phyloP scores from a whole-genome alignment of 2,113 vertebrate species.

The Catagonus wagneri region DNA sequence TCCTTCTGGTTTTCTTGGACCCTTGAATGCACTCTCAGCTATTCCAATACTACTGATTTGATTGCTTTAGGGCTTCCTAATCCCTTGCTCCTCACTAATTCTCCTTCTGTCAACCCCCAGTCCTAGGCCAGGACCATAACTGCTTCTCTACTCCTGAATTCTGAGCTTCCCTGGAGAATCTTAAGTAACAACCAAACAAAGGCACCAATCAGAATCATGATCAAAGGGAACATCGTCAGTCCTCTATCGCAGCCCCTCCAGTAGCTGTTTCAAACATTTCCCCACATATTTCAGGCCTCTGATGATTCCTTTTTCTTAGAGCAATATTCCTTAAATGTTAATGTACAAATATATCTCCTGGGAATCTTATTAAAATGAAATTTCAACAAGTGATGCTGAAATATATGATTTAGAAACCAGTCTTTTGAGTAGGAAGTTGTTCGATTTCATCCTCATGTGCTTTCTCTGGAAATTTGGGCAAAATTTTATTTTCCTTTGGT shows the following conservation, averaged over 20 bases:
- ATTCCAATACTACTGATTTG: background rate
- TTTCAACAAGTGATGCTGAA: conserved; percentile 42
- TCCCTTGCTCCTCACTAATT: background rate
- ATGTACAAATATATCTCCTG: background rate
- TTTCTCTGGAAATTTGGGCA: background rate
- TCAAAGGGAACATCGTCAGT: background rate
- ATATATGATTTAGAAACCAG: conserved; percentile 8
- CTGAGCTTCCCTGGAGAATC: conserved; percentile 32
- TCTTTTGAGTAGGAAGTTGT: background rate
- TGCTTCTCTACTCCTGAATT: background rate
- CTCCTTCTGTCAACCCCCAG: background rate
- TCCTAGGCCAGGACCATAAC: background rate
- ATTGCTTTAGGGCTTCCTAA: background rate
- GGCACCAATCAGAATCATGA: conserved; percentile 3
- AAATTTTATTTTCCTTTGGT: background rate
- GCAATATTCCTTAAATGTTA: conserved; percentile 9
- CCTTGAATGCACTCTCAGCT: background rate
- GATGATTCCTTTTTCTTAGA: background rate
- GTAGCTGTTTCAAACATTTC: conserved; percentile 31
- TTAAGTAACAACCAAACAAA: conserved; percentile 35
- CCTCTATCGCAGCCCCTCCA: background rate
- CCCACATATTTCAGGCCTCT: background rate
- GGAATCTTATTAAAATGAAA: conserved; percentile 54
- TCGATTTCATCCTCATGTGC: background rate
- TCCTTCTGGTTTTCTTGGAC: background rate